Evolutionary conservation across 1,140 invertebrate species (phyloP).

Genomic region (Prorops nasuta): DNA sequence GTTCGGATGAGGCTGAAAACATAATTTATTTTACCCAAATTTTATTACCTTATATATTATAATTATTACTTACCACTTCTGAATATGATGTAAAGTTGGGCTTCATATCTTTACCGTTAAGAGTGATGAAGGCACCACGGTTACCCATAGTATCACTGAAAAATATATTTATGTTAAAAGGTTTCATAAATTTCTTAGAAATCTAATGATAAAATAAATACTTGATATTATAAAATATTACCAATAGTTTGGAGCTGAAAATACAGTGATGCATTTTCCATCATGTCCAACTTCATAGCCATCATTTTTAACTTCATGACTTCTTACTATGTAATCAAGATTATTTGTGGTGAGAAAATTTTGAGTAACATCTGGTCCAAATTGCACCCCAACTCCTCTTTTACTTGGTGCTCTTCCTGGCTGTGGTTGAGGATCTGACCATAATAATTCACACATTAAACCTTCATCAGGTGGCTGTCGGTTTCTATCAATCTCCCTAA

Average conservation of each 20-base stretch:
- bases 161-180: constrained; percentile 36
- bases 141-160: constrained; percentile 98
- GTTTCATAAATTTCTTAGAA: background rate
- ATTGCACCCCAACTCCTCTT: constrained; percentile 96
- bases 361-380: constrained; percentile 95
- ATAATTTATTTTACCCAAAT: constrained; percentile 36
- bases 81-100: constrained; percentile 90
- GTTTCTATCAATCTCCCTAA: constrained; percentile 84
- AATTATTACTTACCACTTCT: constrained; percentile 77
- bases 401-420: constrained; percentile 87
- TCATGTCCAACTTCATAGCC: constrained; percentile 95
- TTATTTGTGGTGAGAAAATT: constrained; percentile 83
- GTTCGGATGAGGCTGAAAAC: constrained; percentile 90
- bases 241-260: constrained; percentile 99
- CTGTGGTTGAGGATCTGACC: constrained; percentile 96
- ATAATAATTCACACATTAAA: constrained; percentile 94
- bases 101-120: constrained; percentile 87
- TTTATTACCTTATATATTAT: constrained; percentile 7
- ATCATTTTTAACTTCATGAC: constrained; percentile 97
- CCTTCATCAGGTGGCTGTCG: constrained; percentile 96
- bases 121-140: constrained; percentile 94
- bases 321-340: constrained; percentile 91
- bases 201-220: background rate
- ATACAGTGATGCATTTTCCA: constrained; percentile 93
- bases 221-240: constrained; percentile 46